Evolutionary conservation across 1,140 invertebrate genomes (phyloP), one percentile per base, ranked within the genome.

Genomic region (Musca domestica): DNA sequence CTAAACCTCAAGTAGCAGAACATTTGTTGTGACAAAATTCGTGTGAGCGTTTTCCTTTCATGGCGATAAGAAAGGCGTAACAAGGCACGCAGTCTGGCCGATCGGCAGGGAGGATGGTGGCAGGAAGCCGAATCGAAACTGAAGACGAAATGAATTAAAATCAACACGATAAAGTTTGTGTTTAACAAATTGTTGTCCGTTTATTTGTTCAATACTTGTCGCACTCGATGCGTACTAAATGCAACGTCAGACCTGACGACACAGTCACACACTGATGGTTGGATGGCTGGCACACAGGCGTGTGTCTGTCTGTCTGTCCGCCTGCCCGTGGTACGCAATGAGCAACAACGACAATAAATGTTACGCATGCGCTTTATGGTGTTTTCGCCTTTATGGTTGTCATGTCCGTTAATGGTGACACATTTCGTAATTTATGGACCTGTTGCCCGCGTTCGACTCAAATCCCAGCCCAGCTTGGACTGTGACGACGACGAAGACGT

Each of bases 341-440:
- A 41, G 10, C 34, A 41, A 9, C 27, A 41, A 12, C 34, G 10
- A 12, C 34, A 41, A 41, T 41, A 41, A 41, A 41, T 61, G 56
- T 61, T 61, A 61, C 56, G 56, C 56, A 61, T 61, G 56, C 27
- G 56, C 27, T 19, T 61, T 61, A 61, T 34, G 34, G 17, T 58
- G 54, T 58, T 58, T 58, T 58, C 0, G 27, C 56, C 56, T 61
- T 61, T 61, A 61, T 34, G 56, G 56, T 34, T 61, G 56, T 61
- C 56, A 61, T 61, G 56, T 41, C 56, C 56, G 27, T 61, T 61
- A 61, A 61, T 61, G 27, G 56, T 61, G 56, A 61, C 56, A 61
- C 56, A 61, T 61, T 61, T 61, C 41, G n/a, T 61, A 61, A 61
- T 61, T 61, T 61, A 61, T 61, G 30, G 34, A 61, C 56, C 56